Evolutionary conservation across 1,140 invertebrate species (phyloP).

Genomic region (Pogonognathellus flavescens): DNA sequence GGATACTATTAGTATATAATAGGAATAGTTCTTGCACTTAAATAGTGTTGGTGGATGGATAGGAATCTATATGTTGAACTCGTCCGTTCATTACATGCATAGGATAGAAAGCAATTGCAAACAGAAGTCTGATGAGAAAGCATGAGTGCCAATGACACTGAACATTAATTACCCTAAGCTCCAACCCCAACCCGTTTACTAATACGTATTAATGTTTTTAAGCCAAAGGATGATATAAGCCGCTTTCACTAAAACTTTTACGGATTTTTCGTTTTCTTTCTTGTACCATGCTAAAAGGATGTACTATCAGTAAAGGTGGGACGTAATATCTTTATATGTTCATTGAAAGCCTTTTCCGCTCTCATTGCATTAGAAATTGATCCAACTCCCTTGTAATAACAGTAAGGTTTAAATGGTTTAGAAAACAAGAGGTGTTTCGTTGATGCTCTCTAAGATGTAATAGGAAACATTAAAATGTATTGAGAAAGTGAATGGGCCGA

Average conservation of each 20-base stretch:
- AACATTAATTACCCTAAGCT: constrained; percentile 47
- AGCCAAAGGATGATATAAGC: constrained; percentile 4
- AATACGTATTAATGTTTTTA: constrained; percentile 40
- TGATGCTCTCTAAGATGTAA: constrained; percentile 24
- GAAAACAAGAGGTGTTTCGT: constrained; percentile 18
- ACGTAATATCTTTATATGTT: background rate
- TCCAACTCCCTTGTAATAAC: background rate
- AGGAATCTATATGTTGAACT: too few relatives aligned
- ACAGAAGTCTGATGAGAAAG: constrained; percentile 49
- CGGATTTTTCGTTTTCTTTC: constrained; percentile 4
- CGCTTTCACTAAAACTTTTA: constrained; percentile 12
- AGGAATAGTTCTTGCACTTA: too few relatives aligned
- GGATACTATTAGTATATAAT: background rate
- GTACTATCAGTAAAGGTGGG: background rate
- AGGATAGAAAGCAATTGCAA: constrained; percentile 31
- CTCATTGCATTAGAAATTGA: constrained; percentile 21
- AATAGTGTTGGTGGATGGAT: too few relatives aligned
- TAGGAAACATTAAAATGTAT: constrained; percentile 31
- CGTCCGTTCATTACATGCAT: too few relatives aligned
- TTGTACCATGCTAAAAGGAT: background rate
- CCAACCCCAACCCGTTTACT: constrained; percentile 29
- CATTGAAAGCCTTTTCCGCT: constrained; percentile 29
- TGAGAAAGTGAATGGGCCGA: background rate
- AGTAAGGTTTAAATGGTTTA: constrained; percentile 28
- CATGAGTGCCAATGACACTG: constrained; percentile 49